These are phyloP conservation scores for Oncorhynchus keta DNA, from an alignment of 2,113 vertebrate genomes.

Conservation along the genomic window DNA sequence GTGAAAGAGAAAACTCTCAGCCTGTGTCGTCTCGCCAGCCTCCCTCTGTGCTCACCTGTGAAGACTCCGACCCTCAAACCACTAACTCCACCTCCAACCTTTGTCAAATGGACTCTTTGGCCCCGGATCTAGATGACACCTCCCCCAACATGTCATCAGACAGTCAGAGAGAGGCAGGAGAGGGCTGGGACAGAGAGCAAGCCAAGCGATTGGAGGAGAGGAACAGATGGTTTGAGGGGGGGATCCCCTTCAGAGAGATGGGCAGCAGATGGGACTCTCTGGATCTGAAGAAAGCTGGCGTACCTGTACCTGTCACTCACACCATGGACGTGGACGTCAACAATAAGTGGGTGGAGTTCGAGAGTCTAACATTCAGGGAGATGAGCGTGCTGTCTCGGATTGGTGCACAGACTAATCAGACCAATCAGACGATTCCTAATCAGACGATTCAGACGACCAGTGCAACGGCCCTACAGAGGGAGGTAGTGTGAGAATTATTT, in stretches of 20 bases:
- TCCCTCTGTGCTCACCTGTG: conserved; percentile 45
- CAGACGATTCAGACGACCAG: conserved; percentile 44
- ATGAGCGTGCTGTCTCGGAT: conserved; percentile 65
- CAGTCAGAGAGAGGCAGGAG: conserved; percentile 72
- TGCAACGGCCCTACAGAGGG: conserved; percentile 77
- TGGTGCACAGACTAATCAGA: conserved; percentile 48
- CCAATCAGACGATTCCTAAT: not conserved
- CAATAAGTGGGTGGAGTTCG: conserved; percentile 91
- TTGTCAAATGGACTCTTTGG: conserved; percentile 56
- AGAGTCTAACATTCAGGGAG: conserved; percentile 82
- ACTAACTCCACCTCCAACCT: conserved; percentile 30
- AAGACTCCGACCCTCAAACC: conserved; percentile 57
- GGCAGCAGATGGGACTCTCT: conserved; percentile 74
- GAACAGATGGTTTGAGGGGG: conserved; percentile 77
- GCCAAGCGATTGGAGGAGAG: conserved; percentile 78
- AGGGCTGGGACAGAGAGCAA: conserved; percentile 85
- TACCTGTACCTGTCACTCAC: conserved; percentile 64
- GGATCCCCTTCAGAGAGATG: conserved; percentile 52
- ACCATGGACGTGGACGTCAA: conserved; percentile 81
- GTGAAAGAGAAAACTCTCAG: conserved; percentile 80
- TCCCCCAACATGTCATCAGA: conserved; percentile 55
- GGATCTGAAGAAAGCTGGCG: conserved; percentile 81
- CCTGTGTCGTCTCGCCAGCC: conserved; percentile 55
- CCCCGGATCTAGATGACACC: conserved; percentile 64
- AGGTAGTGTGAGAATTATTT: conserved; percentile 70